Evolutionary conservation across 2,888 invertebrate genomes (phyloP), one percentile per base, ranked within the genome.

Genomic region (Leucophenga montana): DNA sequence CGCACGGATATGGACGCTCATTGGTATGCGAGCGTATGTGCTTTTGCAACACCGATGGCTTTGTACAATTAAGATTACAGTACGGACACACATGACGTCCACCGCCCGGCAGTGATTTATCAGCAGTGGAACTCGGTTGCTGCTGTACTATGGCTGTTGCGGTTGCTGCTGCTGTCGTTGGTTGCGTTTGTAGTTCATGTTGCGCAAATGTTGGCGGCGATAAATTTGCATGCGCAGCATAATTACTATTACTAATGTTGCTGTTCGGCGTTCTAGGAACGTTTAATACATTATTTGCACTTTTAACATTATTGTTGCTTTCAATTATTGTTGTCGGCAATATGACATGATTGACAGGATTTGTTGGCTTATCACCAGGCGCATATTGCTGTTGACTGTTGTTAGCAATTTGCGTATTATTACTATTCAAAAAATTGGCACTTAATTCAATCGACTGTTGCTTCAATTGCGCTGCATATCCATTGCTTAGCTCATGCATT

Each of bases 1-100:
- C 90, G 90, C 97, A 97, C 33, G 97, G 97, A 90, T 94, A 97
- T 70, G 97, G 97, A 82, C 97, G 91, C 89, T 97, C 97, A 87
- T 96, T 96, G 59, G 97, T 97, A 89, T 97, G 97, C 73, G 96
- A 95, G 85, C 97, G 92, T 88, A 97, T 95, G 91, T 97, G 97
- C 91, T 97, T 97, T 89, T 96, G 94, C 75, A 97, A 91, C 77
- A 97, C 97, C 87, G 96, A 97, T 71, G 97, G 97, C 89, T 97
- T 97, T 83, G 96, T 94, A 90, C 96, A 97, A 77, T 93, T 93
- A 87, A 96, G 90, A 88, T 94, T 95, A 90, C 97, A 97, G 88
- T 95, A 96, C 13, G 94, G 93, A 87, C 97, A 97, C 77, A 94
- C 92, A 89, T 96, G 93, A 79, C 95, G 94, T 67, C 94, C 95